These are phyloP conservation scores for Urophycis tenuis DNA, from an alignment of 2,797 vertebrate species.

Conservation along the genomic window DNA sequence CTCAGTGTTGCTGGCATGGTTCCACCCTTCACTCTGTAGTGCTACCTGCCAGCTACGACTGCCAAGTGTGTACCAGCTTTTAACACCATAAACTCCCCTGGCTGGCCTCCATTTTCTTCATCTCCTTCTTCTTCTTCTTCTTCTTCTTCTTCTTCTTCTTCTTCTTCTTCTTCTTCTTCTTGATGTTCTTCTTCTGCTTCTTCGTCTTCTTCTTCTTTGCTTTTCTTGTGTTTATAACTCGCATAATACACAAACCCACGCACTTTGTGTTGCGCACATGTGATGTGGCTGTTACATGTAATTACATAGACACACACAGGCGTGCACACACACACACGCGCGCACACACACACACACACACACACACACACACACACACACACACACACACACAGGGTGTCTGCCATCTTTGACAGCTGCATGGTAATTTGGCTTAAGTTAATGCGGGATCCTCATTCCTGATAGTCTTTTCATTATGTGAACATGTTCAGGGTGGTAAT, in stretches of 20 bases:
- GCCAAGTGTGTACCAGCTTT: slow-evolving; percentile 62
- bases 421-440: slow-evolving; percentile 35
- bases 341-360: slow-evolving; percentile 16
- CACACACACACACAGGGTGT: slow-evolving; percentile 6
- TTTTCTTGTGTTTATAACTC: neutral
- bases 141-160: neutral
- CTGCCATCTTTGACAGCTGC: slow-evolving; percentile 37
- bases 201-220: neutral
- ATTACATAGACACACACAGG: neutral
- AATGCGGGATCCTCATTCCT: slow-evolving; percentile 20
- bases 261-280: slow-evolving; percentile 9
- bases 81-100: slow-evolving; percentile 56
- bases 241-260: neutral
- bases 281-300: neutral
- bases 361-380: neutral
- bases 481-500: slow-evolving; percentile 9
- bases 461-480: slow-evolving; percentile 27
- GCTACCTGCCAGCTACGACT: slow-evolving; percentile 60
- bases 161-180: neutral
- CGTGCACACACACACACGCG: neutral
- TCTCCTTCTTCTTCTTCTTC: neutral
- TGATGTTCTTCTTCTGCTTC: neutral
- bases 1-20: slow-evolving; percentile 41
- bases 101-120: slow-evolving; percentile 48
- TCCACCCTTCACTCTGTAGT: slow-evolving; percentile 49